Percentiles rank a stretch among this genome's conserved stretches.
phyloP scores from a whole-genome alignment of 2,888 invertebrate genomes.

The Lithophane socia region DNA sequence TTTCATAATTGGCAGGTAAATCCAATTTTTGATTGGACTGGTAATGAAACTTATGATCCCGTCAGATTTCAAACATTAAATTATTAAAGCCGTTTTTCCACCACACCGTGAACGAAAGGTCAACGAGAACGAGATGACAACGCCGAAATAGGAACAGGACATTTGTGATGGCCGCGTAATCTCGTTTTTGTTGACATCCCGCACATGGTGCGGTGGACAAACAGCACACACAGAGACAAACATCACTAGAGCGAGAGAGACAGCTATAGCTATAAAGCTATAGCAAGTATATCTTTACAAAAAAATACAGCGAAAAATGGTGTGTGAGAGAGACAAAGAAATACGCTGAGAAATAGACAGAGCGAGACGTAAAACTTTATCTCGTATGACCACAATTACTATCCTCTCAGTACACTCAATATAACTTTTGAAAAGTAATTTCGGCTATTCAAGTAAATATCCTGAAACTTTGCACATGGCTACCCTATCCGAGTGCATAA shows the following conservation, averaged over 20 bases:
- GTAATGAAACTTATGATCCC: not conserved
- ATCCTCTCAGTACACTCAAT: not conserved
- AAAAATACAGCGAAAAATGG: not conserved
- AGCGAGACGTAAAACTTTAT: not conserved
- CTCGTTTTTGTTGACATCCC: too few species aligned
- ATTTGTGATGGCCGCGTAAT: too few species aligned
- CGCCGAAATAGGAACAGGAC: too few species aligned
- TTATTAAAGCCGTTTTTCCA: too few species aligned
- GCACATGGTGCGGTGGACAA: too few species aligned
- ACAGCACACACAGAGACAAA: not conserved
- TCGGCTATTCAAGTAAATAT: constrained; percentile 45
- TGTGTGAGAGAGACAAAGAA: not conserved
- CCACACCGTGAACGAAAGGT: too few species aligned
- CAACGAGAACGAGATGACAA: too few species aligned
- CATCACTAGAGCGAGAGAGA: not conserved
- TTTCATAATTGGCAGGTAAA: not conserved
- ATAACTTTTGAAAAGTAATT: constrained; percentile 40
- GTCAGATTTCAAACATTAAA: not conserved
- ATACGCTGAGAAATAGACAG: not conserved
- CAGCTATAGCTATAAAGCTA: too few species aligned
- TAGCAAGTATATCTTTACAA: too few species aligned
- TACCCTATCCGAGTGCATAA: constrained; percentile 66
- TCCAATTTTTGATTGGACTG: not conserved
- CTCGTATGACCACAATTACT: not conserved
- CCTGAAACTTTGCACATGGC: constrained; percentile 42